phyloP scores from a whole-genome alignment of 2,888 invertebrate species.

The Lepas anatifera region DNA sequence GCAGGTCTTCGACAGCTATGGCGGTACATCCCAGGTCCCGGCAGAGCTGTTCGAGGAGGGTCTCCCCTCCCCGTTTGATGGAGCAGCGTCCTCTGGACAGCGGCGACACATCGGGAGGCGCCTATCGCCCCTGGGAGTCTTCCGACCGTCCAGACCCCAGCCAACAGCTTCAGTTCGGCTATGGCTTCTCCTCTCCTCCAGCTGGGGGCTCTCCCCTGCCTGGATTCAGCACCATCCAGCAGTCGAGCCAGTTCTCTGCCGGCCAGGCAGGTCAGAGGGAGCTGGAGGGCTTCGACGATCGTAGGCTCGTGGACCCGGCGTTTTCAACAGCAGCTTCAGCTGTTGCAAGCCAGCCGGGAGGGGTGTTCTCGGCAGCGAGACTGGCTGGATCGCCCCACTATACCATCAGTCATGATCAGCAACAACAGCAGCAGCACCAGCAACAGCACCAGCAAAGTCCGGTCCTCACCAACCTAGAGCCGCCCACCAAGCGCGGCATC shows the following conservation, averaged over 20 bases:
- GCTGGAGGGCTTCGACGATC: not conserved
- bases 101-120: slow-evolving; percentile 14
- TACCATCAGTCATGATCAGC: too few species aligned
- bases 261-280: not conserved
- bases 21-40: not conserved
- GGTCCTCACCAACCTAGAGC: not conserved
- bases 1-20: not conserved
- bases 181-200: not conserved
- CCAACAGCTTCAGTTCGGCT: not conserved
- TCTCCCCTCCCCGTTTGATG: not conserved
- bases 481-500: not conserved
- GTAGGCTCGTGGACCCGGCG: not conserved
- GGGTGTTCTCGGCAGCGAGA: not conserved
- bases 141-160: slow-evolving; percentile 19
- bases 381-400: not conserved
- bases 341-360: not conserved
- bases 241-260: not conserved
- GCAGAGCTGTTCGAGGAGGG: not conserved
- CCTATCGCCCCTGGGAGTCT: slow-evolving; percentile 25
- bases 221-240: not conserved
- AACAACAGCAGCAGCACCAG: too few species aligned
- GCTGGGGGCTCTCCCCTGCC: not conserved
- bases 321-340: not conserved
- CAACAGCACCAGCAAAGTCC: too few species aligned
- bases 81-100: not conserved